Evolutionary conservation across 2,113 vertebrate genomes (phyloP), one percentile per base, ranked within the genome.

Genomic region (Mungos mungo): DNA sequence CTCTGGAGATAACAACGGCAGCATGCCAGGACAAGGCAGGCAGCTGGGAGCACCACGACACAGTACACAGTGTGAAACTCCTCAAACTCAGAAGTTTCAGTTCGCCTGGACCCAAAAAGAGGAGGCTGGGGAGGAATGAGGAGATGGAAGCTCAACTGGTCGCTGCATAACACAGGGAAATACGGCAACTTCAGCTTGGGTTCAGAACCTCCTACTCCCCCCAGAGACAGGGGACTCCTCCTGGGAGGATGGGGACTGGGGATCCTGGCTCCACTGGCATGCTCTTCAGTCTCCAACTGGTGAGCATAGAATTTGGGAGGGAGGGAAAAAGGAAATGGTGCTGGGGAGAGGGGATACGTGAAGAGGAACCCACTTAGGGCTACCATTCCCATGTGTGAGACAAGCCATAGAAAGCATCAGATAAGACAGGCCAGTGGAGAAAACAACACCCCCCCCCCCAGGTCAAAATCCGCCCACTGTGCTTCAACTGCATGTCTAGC

Each of bases 1-100:
- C 25, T 47, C 63, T 38, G 35, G 72, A 91, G 12, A 2, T 3
- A 5, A 86, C 15, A 66, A 66, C 6, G 23, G 1, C 4, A 41
- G 23, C 8, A 38, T 0, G 41, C 41, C 5, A 27, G 52, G 29
- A 77, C 52, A 52, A 9, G 11, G 29, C 14, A 15, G 21, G 45
- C 18, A n/a, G 2, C 57, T 5, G 4, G 47, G 21, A 85, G 71
- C 38, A 41, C 57, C 47, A 60, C 0, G 4, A 69, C 54, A 25
- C 1, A 0, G 50, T 2, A 1, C 4, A 2, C 60, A 31, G 4
- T 0, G 0, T 35, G 7, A 16, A 76, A 57, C 35, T 18, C 66
- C 72, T 47, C 45, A 7, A 35, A 76, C n/a, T 38, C 29, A 66
- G 60, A 52, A 27, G 38, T 45, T 63, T 74, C 29, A 25, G 38